Evolutionary conservation across 2,113 vertebrate genomes (phyloP).

Genomic region (Stercorarius parasiticus): DNA sequence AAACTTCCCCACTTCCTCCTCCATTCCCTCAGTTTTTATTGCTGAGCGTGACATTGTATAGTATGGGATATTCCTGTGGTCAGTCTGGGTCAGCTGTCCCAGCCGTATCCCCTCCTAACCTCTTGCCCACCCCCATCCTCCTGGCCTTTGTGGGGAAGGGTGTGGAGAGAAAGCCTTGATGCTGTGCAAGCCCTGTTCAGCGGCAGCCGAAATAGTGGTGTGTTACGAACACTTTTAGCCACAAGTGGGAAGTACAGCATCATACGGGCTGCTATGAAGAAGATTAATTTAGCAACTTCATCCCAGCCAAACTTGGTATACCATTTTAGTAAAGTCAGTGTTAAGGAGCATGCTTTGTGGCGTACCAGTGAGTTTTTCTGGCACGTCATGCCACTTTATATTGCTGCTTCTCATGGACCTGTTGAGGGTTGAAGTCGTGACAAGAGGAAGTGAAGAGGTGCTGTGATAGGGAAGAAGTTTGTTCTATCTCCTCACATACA

Average conservation of each 20-base stretch:
- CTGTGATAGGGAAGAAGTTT: not conserved
- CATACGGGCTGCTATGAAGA: fast-evolving
- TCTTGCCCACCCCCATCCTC: not conserved
- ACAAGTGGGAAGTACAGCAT: not conserved
- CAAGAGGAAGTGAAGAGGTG: not conserved
- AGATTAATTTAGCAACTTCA: not conserved
- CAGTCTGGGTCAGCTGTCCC: not conserved
- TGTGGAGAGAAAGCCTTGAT: not conserved
- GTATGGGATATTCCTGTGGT: not conserved
- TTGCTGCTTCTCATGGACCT: not conserved
- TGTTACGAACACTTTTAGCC: not conserved
- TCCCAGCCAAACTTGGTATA: not conserved
- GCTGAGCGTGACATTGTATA: not conserved
- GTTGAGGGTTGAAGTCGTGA: not conserved
- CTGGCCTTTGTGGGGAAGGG: not conserved
- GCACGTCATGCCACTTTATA: not conserved
- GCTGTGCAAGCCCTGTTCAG: not conserved
- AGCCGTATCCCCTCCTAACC: not conserved
- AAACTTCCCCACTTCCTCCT: not conserved
- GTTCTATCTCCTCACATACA: not conserved
- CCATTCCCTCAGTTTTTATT: not conserved
- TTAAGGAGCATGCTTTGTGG: not conserved
- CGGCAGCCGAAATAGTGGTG: not conserved
- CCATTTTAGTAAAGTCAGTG: not conserved
- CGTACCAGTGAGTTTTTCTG: not conserved